Base-by-base conservation (phyloP, 2,797 vertebrate genomes). In the Acanthurus lineatus region DNA sequence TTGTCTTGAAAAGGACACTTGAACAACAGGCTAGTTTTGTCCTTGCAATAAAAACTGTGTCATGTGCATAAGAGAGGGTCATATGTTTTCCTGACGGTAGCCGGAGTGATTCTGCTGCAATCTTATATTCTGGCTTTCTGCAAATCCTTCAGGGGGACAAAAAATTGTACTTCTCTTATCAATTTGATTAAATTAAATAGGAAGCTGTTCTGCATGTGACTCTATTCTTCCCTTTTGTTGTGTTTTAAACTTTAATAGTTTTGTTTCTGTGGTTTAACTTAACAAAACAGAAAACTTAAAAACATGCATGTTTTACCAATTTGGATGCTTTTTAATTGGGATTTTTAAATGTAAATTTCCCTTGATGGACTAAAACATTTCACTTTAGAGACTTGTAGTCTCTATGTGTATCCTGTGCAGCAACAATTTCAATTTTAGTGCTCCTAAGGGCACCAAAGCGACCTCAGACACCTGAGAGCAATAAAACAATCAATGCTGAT, bases 1-100 rank as follows among this genome's bases (percentile, higher is more conserved):
- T 81, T 10, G 64, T 53, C 71, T 74, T 47, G 52, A 84, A 73
- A 84, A 62, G 69, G 62, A 86, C 48, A 68, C 70, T 83, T 65
- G 79, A 89, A 94, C 91, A 94, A 93, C 84, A 92, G 87, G 69
- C 90, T 87, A 57, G 82, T 89, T 94, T 89, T 92, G 75, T 79
- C 58, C 66, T 83, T 12, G n/a, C 81, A 57, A 83, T 90, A 91
- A 92, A 91, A 85, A 93, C 84, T 32, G 57, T 89, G 93, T 94
- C 91, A 92, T 93, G 92, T 93, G 91, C 73, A 91, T 89, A 86
- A 91, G 82, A 92, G 77, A 56, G 77, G 80, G 91, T 95, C 93
- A 94, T 92, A 92, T 86, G 91, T 81, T 91, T 89, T 84, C 83
- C 70, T 85, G 76, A 82, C 69, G 80, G 85, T 79, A 91, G 87